A percentile compares a stretch with the other conserved stretches of the same genome.
Conservation (phyloP, 2,797 vertebrate genomes). For the Propithecus deckenii region DNA sequence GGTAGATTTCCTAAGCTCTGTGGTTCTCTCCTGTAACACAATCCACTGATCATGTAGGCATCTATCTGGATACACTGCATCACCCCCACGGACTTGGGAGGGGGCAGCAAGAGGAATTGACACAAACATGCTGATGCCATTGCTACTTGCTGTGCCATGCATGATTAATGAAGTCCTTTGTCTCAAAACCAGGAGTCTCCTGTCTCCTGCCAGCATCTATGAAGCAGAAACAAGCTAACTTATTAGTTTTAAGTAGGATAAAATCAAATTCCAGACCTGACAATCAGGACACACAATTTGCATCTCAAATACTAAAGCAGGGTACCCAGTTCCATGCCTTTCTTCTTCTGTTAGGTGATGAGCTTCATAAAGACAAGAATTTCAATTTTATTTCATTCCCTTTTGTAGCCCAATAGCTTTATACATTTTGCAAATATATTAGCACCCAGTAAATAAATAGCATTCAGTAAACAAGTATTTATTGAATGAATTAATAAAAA, state of each 20-base stretch:
- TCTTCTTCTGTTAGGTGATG: not conserved
- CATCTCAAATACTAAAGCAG: not conserved
- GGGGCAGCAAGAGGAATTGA: not conserved
- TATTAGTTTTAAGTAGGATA: constrained; percentile 32
- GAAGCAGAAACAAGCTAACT: not conserved
- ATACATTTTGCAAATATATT: not conserved
- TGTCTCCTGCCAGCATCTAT: not conserved
- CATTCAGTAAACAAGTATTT: too few species aligned
- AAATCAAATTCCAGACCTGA: constrained; percentile 49
- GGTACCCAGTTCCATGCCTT: not conserved
- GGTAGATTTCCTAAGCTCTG: not conserved
- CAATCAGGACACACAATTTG: not conserved
- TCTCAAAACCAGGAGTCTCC: not conserved
- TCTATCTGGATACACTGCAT: too few species aligned
- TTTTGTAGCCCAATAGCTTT: not conserved
- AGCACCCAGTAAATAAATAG: not conserved
- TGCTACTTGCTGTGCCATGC: not conserved
- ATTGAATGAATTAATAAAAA: not conserved
- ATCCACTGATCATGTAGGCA: not conserved
- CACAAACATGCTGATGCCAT: not conserved
- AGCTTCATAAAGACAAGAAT: not conserved
- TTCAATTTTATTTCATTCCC: not conserved
- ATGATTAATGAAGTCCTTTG: not conserved
- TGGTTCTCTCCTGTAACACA: not conserved
- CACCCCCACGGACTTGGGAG: not conserved